A percentile compares a stretch with the other conserved stretches of the same genome.
Evolutionary conservation across 2,888 invertebrate species (phyloP).

Genomic region (Pomacea canaliculata): DNA sequence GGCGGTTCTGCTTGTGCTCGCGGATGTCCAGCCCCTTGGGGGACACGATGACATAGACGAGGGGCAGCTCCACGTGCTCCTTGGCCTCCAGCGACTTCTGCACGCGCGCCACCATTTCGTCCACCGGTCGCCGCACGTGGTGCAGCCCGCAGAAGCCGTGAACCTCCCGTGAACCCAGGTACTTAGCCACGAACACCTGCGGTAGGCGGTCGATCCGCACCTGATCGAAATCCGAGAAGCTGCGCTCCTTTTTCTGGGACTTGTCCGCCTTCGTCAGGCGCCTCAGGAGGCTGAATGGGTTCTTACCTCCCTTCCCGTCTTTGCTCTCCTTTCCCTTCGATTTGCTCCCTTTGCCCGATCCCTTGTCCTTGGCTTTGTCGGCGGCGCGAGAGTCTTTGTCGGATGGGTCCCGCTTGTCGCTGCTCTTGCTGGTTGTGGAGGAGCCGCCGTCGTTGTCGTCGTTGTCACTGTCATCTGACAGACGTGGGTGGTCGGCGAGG

Average conservation of each 20-base stretch:
- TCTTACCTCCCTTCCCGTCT: conserved; percentile 29
- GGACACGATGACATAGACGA: conserved; percentile 62
- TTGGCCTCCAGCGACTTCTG: conserved; percentile 50
- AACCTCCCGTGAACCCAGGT: conserved; percentile 61
- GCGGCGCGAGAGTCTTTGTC: background rate
- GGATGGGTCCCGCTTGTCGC: background rate
- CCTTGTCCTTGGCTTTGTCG: background rate
- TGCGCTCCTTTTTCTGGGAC: conserved; percentile 33
- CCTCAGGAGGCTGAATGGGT: conserved; percentile 46
- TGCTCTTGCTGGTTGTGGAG: background rate
- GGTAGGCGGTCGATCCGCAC: conserved; percentile 64
- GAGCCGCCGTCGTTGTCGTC: conserved; percentile 11
- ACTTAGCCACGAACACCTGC: conserved; percentile 68
- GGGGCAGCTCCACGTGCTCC: conserved; percentile 61
- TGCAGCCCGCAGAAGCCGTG: conserved; percentile 64
- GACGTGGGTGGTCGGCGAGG: conserved; percentile 14
- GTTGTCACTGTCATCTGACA: background rate
- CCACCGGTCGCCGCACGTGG: conserved; percentile 64
- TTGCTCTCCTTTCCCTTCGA: background rate
- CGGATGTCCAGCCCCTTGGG: conserved; percentile 60
- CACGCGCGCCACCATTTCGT: conserved; percentile 60
- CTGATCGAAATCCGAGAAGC: conserved; percentile 50
- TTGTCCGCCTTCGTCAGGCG: conserved; percentile 53
- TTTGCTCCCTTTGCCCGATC: conserved; percentile 8
- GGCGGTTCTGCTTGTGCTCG: conserved; percentile 59